Base-by-base conservation (phyloP, 92 coral and sea anemone species). In the Palythoa grandis region DNA sequence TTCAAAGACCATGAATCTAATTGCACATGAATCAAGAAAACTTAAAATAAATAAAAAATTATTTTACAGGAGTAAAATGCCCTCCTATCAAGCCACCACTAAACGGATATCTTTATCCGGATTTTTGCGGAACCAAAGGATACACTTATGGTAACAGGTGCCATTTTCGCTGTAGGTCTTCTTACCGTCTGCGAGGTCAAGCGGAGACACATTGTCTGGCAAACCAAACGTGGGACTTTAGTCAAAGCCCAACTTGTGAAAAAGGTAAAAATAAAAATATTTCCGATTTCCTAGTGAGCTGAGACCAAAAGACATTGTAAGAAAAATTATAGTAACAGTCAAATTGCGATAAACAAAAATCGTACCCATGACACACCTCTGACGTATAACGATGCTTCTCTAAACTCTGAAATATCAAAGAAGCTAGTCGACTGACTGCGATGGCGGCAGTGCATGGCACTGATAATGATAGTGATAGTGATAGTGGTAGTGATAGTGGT, bases 1-100 rank as follows among this genome's bases (percentile, higher is more conserved):
- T n/a, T n/a, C n/a, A n/a, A n/a, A n/a, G n/a, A n/a, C n/a, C n/a
- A n/a, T n/a, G n/a, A n/a, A n/a, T n/a, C n/a, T n/a, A n/a, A n/a
- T n/a, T n/a, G n/a, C n/a, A n/a, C n/a, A n/a, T n/a, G n/a, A n/a
- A n/a, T n/a, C n/a, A n/a, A n/a, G n/a, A 43, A 63, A 19, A 4
- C 1, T 63, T 29, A 29, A 11, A 63, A 63, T 39, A 50, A 13
- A 7, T 17, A 63, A 3, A 17, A 19, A 63, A 17, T 19, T 40
- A 24, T 61, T 66, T 52, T 19, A 22, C 24, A 95, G 98, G 94
- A 19, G 87, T 88, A 11, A 63, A 84, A 66, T 95, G 98, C 52
- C 95, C 93, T 17, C 84, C 91, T 17, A 68, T 95, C 38, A 61
- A 86, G 15, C 84, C 85, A 4, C 93, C 92, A 29, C 14, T 76